A percentile compares a stretch with the other conserved stretches of the same genome.
These are phyloP conservation scores for Sceloporus tristichus DNA, from an alignment of 2,113 vertebrate genomes.

Conservation along the genomic window DNA sequence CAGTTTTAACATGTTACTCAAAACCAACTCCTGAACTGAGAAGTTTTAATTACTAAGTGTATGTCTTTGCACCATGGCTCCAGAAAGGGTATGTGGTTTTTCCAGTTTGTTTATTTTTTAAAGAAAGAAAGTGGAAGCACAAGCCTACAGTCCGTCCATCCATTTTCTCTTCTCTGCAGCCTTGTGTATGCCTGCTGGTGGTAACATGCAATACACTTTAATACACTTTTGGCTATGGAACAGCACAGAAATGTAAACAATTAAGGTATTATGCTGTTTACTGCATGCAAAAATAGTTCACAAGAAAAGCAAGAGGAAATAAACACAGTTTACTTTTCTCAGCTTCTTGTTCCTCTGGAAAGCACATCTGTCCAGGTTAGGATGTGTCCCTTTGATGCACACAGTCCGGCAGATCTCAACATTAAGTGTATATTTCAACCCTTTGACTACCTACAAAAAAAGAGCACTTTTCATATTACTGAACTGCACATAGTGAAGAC, in stretches of 20 bases:
- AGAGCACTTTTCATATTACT: background rate
- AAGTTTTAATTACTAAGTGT: background rate
- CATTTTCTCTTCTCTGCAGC: too few relatives aligned
- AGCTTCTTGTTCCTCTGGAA: constrained; percentile 65
- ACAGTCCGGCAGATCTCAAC: constrained; percentile 63
- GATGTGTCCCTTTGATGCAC: constrained; percentile 63
- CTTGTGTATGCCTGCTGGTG: background rate
- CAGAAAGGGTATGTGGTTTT: too few relatives aligned
- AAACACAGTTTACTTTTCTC: constrained; percentile 53
- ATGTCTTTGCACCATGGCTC: too few relatives aligned
- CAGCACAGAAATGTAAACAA: background rate
- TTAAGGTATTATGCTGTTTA: background rate
- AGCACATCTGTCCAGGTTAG: constrained; percentile 62
- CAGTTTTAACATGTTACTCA: too few relatives aligned
- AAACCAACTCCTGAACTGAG: background rate
- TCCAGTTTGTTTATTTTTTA: too few relatives aligned
- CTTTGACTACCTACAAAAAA: constrained; percentile 71
- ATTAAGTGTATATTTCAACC: constrained; percentile 71
- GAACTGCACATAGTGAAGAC: background rate
- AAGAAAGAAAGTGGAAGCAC: background rate
- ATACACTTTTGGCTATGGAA: too few relatives aligned
- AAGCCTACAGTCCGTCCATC: too few relatives aligned
- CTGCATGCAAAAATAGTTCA: background rate
- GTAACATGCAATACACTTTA: background rate
- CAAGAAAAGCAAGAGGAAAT: background rate